phyloP scores from a whole-genome alignment of 1,140 invertebrate genomes.

The Dolichoris vasculosae region DNA sequence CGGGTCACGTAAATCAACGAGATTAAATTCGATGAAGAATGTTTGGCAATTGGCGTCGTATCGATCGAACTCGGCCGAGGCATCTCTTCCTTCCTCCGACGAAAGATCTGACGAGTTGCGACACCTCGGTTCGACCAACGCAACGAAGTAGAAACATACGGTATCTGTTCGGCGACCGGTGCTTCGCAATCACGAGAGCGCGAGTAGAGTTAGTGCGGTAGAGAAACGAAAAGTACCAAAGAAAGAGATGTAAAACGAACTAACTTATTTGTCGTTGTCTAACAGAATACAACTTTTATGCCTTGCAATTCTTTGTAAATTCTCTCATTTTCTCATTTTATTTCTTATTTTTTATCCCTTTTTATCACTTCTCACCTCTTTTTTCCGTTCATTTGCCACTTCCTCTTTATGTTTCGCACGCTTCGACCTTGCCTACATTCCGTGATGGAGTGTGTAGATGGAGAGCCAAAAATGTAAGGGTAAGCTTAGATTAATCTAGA shows the following conservation, averaged over 20 bases:
- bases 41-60: conserved; percentile 45
- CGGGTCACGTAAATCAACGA: conserved; percentile 51
- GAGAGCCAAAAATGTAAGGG: conserved; percentile 16
- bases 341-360: not conserved
- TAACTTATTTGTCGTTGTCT: conserved; percentile 30
- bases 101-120: not conserved
- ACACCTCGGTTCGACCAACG: not conserved
- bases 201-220: not conserved
- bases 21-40: conserved; percentile 54
- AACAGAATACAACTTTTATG: not conserved
- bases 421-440: conserved; percentile 45
- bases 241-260: conserved; percentile 13
- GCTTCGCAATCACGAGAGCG: not conserved
- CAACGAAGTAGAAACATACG: conserved; percentile 17
- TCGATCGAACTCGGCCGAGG: not conserved
- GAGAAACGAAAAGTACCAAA: not conserved
- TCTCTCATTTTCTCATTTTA: not conserved
- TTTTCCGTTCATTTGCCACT: not conserved
- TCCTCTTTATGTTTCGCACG: not conserved
- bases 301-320: not conserved
- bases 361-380: not conserved
- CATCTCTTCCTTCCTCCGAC: not conserved
- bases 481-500: conserved; percentile 36
- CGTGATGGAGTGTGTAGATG: conserved; percentile 5
- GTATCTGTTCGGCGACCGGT: conserved; percentile 18